A percentile compares a stretch with the other conserved stretches of the same genome.
Evolutionary conservation across 2,797 vertebrate species (phyloP).

Genomic region (Varecia variegata): DNA sequence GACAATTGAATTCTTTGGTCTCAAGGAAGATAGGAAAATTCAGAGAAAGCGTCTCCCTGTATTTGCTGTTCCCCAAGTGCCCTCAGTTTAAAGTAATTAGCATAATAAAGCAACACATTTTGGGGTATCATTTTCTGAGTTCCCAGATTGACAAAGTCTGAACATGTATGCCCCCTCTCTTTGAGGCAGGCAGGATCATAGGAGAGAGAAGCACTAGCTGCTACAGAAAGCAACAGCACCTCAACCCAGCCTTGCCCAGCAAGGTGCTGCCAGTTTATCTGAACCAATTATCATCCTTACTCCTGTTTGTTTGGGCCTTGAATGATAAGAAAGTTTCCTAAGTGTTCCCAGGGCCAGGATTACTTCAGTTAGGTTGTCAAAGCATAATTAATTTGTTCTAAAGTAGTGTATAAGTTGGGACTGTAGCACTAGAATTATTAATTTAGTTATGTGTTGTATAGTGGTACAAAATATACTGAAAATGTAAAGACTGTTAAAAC

Average conservation of each 20-base stretch:
- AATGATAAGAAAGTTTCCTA: constrained; percentile 4
- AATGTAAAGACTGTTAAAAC: background rate
- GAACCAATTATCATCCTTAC: background rate
- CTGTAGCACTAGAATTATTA: background rate
- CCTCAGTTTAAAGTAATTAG: background rate
- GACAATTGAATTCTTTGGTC: background rate
- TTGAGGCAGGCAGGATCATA: background rate
- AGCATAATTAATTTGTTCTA: constrained; percentile 52
- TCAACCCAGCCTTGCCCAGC: no score
- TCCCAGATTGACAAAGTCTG: background rate
- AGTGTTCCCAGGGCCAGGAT: background rate
- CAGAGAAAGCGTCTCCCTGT: background rate
- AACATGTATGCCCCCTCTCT: background rate
- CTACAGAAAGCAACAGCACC: background rate
- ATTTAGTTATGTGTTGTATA: constrained; percentile 5
- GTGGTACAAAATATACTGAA: constrained; percentile 7
- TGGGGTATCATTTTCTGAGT: background rate
- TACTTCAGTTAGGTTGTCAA: background rate
- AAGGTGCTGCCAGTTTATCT: background rate
- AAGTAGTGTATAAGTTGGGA: background rate
- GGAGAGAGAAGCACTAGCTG: background rate
- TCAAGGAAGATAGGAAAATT: background rate
- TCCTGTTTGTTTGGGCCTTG: constrained; percentile 14
- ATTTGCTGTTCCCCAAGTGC: background rate
- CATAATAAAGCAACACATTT: background rate